These are phyloP conservation scores for Electrona antarctica DNA, from an alignment of 2,113 vertebrate species.

Conservation along the genomic window DNA sequence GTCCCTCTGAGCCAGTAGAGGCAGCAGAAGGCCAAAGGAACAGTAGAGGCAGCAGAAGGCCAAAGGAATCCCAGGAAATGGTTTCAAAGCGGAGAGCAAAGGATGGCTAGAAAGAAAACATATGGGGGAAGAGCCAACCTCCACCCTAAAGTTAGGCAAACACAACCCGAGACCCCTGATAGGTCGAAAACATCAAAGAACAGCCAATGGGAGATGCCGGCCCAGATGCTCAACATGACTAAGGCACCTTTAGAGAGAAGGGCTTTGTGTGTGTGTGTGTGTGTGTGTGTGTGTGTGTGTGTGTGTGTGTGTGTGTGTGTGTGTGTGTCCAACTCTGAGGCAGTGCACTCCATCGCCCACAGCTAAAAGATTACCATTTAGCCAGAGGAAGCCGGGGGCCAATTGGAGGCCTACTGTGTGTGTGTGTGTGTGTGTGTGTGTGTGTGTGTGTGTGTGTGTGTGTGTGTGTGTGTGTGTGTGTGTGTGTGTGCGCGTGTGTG, in stretches of 20 bases:
- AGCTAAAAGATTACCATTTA: slow-evolving; percentile 1
- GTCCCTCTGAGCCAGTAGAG: background rate
- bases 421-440: slow-evolving; percentile 5
- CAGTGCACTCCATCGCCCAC: background rate
- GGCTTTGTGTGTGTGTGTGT: slow-evolving; percentile 1
- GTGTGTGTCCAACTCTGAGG: background rate
- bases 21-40: background rate
- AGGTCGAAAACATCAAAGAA: background rate
- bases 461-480: slow-evolving; percentile 1
- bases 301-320: background rate
- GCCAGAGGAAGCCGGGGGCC: background rate
- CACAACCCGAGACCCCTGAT: background rate
- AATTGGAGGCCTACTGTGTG: background rate
- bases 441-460: background rate
- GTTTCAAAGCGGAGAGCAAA: background rate
- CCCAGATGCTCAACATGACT: background rate
- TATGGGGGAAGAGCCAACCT: background rate
- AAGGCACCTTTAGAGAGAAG: background rate
- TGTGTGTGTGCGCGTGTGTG: background rate
- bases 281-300: background rate
- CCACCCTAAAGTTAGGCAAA: background rate
- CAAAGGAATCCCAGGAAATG: background rate
- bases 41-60: background rate
- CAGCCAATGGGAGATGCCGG: background rate
- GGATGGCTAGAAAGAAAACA: background rate